These are phyloP conservation scores for Halcyon senegalensis DNA, from an alignment of 2,113 vertebrate genomes.

Conservation along the genomic window DNA sequence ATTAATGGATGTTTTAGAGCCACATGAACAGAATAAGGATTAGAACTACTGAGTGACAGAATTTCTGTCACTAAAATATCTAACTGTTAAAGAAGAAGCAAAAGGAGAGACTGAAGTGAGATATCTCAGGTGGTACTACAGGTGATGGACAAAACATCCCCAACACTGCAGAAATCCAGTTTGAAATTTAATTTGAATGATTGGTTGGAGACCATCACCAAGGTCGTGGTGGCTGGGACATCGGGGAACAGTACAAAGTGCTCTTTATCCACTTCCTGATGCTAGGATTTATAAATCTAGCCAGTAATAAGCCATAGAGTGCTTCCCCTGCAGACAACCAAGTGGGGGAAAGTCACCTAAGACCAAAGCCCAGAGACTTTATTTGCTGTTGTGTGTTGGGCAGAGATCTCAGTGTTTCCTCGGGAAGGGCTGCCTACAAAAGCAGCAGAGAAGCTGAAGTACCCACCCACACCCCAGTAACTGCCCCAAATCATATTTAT, in stretches of 20 bases:
- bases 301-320: neutral
- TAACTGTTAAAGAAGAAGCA: neutral
- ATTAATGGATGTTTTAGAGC: neutral
- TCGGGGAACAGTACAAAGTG: neutral
- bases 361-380: neutral
- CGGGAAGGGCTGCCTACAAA: neutral
- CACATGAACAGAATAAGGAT: neutral
- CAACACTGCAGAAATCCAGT: neutral
- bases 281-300: neutral
- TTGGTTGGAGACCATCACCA: neutral
- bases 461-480: neutral
- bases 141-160: neutral
- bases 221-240: neutral
- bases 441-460: neutral
- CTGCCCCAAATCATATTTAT: rapidly evolving
- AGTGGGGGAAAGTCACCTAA: neutral
- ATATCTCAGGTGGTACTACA: neutral
- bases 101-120: neutral
- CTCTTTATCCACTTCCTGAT: neutral
- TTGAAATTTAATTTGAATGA: neutral
- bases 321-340: neutral
- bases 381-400: rapidly evolving
- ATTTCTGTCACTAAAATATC: neutral
- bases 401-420: neutral
- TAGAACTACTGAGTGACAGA: rapidly evolving